Base-by-base conservation (phyloP, 2,797 vertebrate genomes). In the Coregonus ussuriensis region DNA sequence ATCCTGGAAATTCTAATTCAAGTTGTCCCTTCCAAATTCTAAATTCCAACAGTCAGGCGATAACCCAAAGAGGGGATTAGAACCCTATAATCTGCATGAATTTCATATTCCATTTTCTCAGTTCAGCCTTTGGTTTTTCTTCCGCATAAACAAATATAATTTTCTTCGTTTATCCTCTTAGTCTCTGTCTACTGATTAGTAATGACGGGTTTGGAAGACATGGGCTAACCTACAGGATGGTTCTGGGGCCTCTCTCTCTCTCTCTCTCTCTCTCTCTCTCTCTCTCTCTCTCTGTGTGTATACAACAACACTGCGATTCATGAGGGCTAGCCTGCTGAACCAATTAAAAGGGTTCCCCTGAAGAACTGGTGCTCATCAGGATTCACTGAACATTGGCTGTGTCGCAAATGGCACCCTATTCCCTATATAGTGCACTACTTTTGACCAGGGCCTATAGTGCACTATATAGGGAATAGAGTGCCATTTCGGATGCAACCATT, bases 331-430 rank as follows among this genome's bases (percentile, higher is more conserved):
- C 59, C 59, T 63, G 59, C 25, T 9, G 21, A 63, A 21, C 88
- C 88, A 90, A 92, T 93, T 90, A 91, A 91, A 86, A 53, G 66
- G 83, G 68, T 84, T 78, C 80, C 83, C 90, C 87, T 74, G 80
- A 83, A 89, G 87, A 83, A 62, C 13, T 21, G 54, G 18, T 11
- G 16, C 54, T 41, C 29, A 47, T 91, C 88, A 84, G 83, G 83
- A 91, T 90, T 88, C 91, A 79, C 83, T 54, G 83, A 88, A 82
- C 82, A 72, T 31, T 47, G 41, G 73, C 76, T 84, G 4, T 15
- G 14, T 35, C 14, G 15, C 59, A n/a, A 47, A 25, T 70, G 21
- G 18, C 13, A 3, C 35, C 35, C 16, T 21, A 47, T 4, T 11
- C 35, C 3, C 68, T 47, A 21, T 37, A 3, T 37, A n/a, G 25